A percentile compares a stretch with the other conserved stretches of the same genome.
phyloP scores from a whole-genome alignment of 2,797 vertebrate genomes.

The Aulostomus chinensis region DNA sequence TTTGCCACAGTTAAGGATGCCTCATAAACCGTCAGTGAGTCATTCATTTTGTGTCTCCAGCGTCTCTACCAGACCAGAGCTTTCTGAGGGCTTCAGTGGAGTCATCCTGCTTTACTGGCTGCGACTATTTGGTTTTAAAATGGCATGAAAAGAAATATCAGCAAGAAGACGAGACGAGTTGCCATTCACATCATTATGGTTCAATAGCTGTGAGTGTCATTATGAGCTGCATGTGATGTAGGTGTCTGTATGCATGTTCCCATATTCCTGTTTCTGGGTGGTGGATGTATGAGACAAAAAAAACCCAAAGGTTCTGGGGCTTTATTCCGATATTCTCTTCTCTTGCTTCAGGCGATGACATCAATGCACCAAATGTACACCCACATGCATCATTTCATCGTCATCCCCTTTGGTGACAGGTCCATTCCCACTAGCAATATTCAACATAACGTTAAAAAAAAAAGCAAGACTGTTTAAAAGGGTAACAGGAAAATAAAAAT shows the following conservation, averaged over 20 bases:
- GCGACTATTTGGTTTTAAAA: constrained; percentile 8
- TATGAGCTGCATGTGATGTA: background rate
- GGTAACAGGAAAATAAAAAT: constrained; percentile 17
- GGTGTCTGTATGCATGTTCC: constrained; percentile 5
- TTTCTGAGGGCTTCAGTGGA: constrained; percentile 24
- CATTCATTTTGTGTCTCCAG: constrained; percentile 38
- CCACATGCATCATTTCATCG: constrained; percentile 71
- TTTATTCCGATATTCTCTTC: constrained; percentile 59
- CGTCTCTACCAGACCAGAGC: constrained; percentile 23
- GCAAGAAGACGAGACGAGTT: background rate
- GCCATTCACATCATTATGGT: background rate
- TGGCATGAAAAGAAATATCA: background rate
- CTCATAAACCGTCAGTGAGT: constrained; percentile 57
- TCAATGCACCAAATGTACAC: constrained; percentile 67
- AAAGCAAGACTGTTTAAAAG: constrained; percentile 43
- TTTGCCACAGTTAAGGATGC: constrained; percentile 41
- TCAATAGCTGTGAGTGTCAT: background rate
- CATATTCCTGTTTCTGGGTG: constrained; percentile 30
- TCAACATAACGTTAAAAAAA: constrained; percentile 50
- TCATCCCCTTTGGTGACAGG: constrained; percentile 70
- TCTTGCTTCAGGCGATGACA: constrained; percentile 65
- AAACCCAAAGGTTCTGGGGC: constrained; percentile 30
- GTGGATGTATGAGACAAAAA: constrained; percentile 21
- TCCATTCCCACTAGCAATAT: constrained; percentile 63
- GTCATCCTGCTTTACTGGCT: constrained; percentile 3